Conservation (phyloP, 2,797 vertebrate genomes). For the Artibeus lituratus region DNA sequence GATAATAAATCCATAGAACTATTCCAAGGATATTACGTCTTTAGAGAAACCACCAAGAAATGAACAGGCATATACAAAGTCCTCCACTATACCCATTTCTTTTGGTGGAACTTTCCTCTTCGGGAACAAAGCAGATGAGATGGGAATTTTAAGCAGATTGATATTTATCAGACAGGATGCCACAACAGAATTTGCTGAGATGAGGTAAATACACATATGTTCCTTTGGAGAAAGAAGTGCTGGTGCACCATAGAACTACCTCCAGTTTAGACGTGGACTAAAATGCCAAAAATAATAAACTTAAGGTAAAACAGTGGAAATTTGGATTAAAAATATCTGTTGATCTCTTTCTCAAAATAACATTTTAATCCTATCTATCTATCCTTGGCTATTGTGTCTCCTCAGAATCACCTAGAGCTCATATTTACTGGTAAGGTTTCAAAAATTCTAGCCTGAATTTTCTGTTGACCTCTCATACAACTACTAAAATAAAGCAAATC, state of each 20-base stretch:
- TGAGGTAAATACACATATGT: not conserved
- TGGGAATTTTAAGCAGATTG: not conserved
- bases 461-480: not conserved
- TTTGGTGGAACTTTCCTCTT: not conserved
- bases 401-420: not conserved
- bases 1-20: slow-evolving; percentile 13
- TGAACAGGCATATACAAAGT: not conserved
- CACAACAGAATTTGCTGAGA: not conserved
- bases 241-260: not conserved
- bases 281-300: not conserved
- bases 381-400: too few relatives aligned
- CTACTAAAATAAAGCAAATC: not conserved
- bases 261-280: not conserved
- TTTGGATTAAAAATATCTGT: not conserved
- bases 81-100: not conserved
- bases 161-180: not conserved
- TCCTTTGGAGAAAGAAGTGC: not conserved
- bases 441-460: not conserved
- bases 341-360: too few relatives aligned
- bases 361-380: too few relatives aligned
- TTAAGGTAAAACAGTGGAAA: not conserved
- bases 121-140: not conserved
- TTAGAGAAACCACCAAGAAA: not conserved
- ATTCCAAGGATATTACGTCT: not conserved
- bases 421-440: not conserved